Percentiles rank a stretch among this genome's conserved stretches.
These are phyloP conservation scores for Netelia melanura DNA, from an alignment of 2,888 invertebrate species.

Conservation along the genomic window DNA sequence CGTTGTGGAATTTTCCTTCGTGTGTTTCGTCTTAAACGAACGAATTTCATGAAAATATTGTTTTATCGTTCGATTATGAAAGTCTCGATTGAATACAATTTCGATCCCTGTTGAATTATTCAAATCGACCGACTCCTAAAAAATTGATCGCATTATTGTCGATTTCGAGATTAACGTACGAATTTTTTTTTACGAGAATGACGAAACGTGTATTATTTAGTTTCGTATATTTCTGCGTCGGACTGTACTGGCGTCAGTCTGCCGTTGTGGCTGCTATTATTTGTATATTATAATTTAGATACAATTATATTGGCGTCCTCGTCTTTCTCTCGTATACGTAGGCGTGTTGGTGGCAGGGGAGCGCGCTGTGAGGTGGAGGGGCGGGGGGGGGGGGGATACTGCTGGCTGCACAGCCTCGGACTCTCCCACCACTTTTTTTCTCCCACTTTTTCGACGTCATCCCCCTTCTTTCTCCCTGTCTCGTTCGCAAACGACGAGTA, in stretches of 20 bases:
- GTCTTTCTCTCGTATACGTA: constrained; percentile 72
- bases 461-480: constrained; percentile 30
- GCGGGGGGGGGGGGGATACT: neutral
- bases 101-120: too few relatives aligned
- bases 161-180: too few relatives aligned
- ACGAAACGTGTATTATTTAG: constrained; percentile 8
- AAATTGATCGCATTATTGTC: too few relatives aligned
- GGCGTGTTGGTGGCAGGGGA: constrained; percentile 58
- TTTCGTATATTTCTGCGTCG: constrained; percentile 51
- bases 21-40: neutral
- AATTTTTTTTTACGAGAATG: too few relatives aligned
- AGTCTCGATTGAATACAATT: too few relatives aligned
- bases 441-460: constrained; percentile 38
- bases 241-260: constrained; percentile 84
- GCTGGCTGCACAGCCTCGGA: constrained; percentile 44
- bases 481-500: constrained; percentile 18
- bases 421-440: constrained; percentile 51
- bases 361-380: neutral
- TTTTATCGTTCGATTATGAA: too few relatives aligned
- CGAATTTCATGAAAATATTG: too few relatives aligned
- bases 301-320: constrained; percentile 83
- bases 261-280: constrained; percentile 84
- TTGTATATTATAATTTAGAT: constrained; percentile 85
- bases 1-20: constrained; percentile 1
- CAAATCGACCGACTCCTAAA: too few relatives aligned